phyloP scores from a whole-genome alignment of 2,888 invertebrate species.

The Busseola fusca region DNA sequence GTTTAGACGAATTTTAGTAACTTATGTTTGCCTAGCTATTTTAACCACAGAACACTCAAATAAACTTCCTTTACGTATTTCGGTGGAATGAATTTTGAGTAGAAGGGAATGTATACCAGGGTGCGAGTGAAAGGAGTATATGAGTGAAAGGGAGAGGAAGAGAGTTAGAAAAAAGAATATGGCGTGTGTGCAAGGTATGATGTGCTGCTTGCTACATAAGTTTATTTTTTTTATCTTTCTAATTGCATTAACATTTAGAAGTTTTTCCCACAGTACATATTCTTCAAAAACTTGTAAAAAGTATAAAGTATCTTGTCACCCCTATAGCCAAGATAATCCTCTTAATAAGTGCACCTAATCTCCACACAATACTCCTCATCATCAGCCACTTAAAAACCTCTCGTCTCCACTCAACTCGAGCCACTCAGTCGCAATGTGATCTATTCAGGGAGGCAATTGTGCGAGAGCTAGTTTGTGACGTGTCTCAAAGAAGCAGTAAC shows the following conservation, averaged over 20 bases:
- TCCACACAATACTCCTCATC: slow-evolving; percentile 40
- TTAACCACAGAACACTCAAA: too few species aligned
- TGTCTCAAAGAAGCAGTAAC: background rate
- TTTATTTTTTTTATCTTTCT: background rate
- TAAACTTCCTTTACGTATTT: too few species aligned
- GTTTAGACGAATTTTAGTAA: too few species aligned
- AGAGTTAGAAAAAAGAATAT: background rate
- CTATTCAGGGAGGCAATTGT: slow-evolving; percentile 6
- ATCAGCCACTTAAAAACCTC: slow-evolving; percentile 28
- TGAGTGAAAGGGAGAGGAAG: background rate
- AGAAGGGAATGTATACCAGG: background rate
- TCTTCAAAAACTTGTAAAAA: background rate
- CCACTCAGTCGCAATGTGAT: slow-evolving; percentile 15
- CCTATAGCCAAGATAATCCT: slow-evolving; percentile 21
- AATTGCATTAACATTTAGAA: too few species aligned
- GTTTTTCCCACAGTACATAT: too few species aligned
- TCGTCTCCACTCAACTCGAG: slow-evolving; percentile 27
- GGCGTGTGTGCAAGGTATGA: background rate
- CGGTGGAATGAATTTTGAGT: background rate
- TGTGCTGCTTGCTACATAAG: background rate
- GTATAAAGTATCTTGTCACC: background rate
- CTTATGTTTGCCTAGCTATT: too few species aligned
- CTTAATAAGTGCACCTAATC: slow-evolving; percentile 35
- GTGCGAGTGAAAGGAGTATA: background rate
- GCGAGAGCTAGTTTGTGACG: background rate